Evolutionary conservation across 2,797 vertebrate genomes (phyloP).

Genomic region (Amazonetta brasiliensis): DNA sequence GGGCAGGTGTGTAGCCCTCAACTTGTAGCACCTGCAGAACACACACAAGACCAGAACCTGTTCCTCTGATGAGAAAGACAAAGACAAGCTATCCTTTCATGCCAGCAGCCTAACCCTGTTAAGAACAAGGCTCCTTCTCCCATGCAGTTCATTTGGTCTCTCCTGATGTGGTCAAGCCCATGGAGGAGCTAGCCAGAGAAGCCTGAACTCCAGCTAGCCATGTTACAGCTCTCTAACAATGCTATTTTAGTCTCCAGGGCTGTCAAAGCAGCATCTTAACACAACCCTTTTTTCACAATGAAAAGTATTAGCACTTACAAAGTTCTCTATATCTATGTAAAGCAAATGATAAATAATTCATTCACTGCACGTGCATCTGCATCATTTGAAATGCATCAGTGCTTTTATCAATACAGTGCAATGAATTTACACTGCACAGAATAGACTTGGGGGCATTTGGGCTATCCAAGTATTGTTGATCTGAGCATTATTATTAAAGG

Average conservation of each 20-base stretch:
- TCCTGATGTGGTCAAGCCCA: rapidly evolving
- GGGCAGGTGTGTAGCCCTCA: rapidly evolving
- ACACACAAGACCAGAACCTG: rapidly evolving
- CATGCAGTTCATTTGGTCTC: rapidly evolving
- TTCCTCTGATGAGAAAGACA: background rate
- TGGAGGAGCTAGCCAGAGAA: background rate
- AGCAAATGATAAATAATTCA: conserved; percentile 60
- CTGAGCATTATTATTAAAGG: conserved; percentile 39
- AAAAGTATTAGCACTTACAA: conserved; percentile 30
- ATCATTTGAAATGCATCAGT: conserved; percentile 35
- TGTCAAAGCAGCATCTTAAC: background rate
- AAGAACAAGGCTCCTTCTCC: background rate
- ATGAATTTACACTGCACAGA: background rate
- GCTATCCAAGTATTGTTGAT: background rate
- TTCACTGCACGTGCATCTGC: background rate
- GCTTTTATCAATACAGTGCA: conserved; percentile 20
- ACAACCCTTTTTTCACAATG: background rate
- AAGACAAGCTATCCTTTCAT: background rate
- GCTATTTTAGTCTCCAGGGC: background rate
- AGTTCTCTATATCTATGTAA: conserved; percentile 53
- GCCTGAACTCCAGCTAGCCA: background rate
- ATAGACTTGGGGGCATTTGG: background rate
- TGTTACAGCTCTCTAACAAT: background rate
- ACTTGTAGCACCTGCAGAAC: background rate
- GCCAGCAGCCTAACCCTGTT: background rate